phyloP scores from a whole-genome alignment of 2,797 vertebrate genomes.

The Trematomus bernacchii region DNA sequence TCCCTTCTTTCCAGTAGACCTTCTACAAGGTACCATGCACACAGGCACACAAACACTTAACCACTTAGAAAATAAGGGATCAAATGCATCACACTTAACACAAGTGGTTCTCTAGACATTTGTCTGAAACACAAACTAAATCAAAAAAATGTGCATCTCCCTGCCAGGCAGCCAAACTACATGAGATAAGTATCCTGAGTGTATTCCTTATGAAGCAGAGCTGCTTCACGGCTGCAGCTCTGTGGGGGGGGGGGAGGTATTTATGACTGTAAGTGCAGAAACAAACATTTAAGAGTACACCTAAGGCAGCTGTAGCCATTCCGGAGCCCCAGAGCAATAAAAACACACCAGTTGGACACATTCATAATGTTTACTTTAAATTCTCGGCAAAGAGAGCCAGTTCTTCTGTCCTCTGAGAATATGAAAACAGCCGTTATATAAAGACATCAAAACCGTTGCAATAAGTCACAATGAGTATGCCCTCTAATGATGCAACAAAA shows the following conservation, averaged over 20 bases:
- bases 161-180: conserved; percentile 16
- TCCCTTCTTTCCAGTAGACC: neutral
- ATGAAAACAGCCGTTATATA: conserved; percentile 19
- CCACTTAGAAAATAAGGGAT: neutral
- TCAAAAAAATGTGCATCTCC: neutral
- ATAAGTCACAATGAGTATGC: conserved; percentile 7
- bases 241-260: conserved; percentile 29
- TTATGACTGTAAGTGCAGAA: conserved; percentile 49
- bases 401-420: conserved; percentile 5
- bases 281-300: conserved; percentile 53
- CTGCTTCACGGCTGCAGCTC: conserved; percentile 57
- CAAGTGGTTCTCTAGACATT: conserved; percentile 2
- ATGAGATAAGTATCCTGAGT: conserved; percentile 16
- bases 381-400: conserved; percentile 12
- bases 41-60: neutral
- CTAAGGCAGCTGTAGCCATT: conserved; percentile 34
- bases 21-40: neutral
- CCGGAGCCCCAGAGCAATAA: conserved; percentile 13
- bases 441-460: conserved; percentile 4
- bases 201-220: conserved; percentile 24
- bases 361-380: conserved; percentile 31
- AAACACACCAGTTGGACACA: conserved; percentile 20
- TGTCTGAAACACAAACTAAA: conserved; percentile 6
- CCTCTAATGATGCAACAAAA: neutral
- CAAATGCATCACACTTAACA: conserved; percentile 7